Base-by-base conservation (phyloP, 2,797 vertebrate genomes). In the Nasua narica region DNA sequence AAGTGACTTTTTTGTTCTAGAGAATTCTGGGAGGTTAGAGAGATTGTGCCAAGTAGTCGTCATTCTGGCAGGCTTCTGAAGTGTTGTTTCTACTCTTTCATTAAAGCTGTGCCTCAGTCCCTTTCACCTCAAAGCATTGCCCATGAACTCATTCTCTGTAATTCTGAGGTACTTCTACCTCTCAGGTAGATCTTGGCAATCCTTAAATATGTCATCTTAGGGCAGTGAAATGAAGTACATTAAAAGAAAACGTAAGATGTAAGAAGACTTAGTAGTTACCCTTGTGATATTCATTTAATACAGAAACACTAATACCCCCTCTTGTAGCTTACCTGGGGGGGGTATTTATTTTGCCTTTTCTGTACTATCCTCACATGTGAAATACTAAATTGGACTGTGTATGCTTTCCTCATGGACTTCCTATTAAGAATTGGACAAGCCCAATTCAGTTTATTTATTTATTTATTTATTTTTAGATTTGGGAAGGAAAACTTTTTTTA, bases 61-160 rank as follows among this genome's bases (percentile, higher is more conserved):
- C 37, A 27, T 90, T 29, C 90, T 91, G 58, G 56, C 67, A 91
- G n/a, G 32, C 60, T 97, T 92, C 65, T 93, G 54, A 94, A 87
- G 18, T 94, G 3, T 90, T 90, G 29, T 94, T 94, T 81, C 23
- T 85, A 87, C 21, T 94, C 15, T 85, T 96, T 50, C 23, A 37
- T 95, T 92, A 97, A 95, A 83, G 46, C 23, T 87, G 46, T 95
- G 46, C 62, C 62, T 96, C 67, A 54, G 0, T 88, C 21, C 77
- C 52, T 95, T 97, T 97, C 32, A 83, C 90, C 91, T 91, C 83
- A 95, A 2, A 35, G 5, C 37, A 32, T 97, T 98, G 67, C 69
- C 97, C n/a, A 52, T 62, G 29, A 92, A 82, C 10, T 89, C 32
- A 60, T 93, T 93, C 77, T 70, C 27, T 95, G 13, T 84, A 46